phyloP scores from a whole-genome alignment of 2,797 vertebrate species.

The Pseudopleuronectes americanus region DNA sequence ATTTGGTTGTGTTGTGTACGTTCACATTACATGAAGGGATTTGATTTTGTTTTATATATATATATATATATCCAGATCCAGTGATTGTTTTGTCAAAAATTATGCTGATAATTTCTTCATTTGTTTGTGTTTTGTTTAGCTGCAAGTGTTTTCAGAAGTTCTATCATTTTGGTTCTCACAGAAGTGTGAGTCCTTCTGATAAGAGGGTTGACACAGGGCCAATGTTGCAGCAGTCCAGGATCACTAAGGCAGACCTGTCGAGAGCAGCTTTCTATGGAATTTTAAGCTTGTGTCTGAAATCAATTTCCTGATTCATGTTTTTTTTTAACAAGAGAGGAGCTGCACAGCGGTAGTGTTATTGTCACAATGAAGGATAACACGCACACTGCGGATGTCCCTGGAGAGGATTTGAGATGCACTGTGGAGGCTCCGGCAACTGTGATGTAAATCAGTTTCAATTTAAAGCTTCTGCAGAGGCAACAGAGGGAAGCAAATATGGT shows the following conservation, averaged over 20 bases:
- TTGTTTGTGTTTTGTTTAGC: too few relatives aligned
- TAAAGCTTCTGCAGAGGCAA: constrained; percentile 33
- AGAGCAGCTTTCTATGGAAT: constrained; percentile 24
- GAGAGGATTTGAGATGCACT: constrained; percentile 42
- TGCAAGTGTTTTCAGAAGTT: too few relatives aligned
- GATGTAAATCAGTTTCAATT: constrained; percentile 53
- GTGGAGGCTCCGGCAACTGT: constrained; percentile 21
- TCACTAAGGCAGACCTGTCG: constrained; percentile 2
- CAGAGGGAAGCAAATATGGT: constrained; percentile 5
- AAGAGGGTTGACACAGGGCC: constrained; percentile 2
- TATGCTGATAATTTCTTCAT: too few relatives aligned
- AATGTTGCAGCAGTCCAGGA: constrained; percentile 7
- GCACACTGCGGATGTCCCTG: constrained; percentile 32
- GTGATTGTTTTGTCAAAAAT: too few relatives aligned
- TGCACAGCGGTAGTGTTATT: constrained; percentile 2
- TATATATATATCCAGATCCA: too few relatives aligned
- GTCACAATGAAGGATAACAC: constrained; percentile 39
- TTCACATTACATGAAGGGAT: too few relatives aligned
- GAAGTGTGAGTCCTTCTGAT: constrained; percentile 24
- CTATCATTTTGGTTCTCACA: too few relatives aligned
- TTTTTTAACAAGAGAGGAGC: constrained; percentile 3
- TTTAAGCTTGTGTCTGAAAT: constrained; percentile 35
- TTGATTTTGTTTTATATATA: too few relatives aligned
- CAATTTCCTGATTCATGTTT: constrained; percentile 48
- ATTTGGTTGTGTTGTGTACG: too few relatives aligned